These are phyloP conservation scores for Desoria tigrina DNA, from an alignment of 2,888 invertebrate genomes.

Conservation along the genomic window DNA sequence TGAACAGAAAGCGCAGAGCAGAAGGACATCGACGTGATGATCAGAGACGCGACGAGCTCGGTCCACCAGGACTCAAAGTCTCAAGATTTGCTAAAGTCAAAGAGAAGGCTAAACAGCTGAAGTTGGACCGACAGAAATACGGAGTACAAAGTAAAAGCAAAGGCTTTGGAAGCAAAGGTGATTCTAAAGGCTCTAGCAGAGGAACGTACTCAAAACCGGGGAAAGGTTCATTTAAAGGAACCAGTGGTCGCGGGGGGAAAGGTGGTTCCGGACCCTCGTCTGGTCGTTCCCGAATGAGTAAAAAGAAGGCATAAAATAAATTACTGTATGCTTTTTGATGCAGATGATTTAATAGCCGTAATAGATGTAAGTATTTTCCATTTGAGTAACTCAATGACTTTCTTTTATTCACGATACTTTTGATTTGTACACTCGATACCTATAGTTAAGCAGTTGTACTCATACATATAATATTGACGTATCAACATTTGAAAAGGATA, in stretches of 20 bases:
- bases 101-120: constrained; percentile 45
- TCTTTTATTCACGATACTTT: too few relatives aligned
- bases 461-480: too few relatives aligned
- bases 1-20: constrained; percentile 5
- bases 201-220: constrained; percentile 25
- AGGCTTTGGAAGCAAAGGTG: constrained; percentile 2
- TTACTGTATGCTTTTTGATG: background rate
- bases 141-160: background rate
- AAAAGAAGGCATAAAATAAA: constrained; percentile 20
- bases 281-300: constrained; percentile 18
- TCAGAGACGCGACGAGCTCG: constrained; percentile 7
- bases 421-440: too few relatives aligned
- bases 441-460: too few relatives aligned
- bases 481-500: too few relatives aligned
- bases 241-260: background rate
- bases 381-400: too few relatives aligned
- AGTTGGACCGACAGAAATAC: constrained; percentile 32
- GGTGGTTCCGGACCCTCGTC: background rate
- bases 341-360: constrained; percentile 8
- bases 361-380: too few relatives aligned
- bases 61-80: constrained; percentile 27
- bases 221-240: background rate
- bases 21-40: background rate
- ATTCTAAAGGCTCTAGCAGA: constrained; percentile 11
- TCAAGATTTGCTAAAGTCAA: constrained; percentile 47